Conservation (phyloP, 2,113 vertebrate species). For the Apteryx mantelli region DNA sequence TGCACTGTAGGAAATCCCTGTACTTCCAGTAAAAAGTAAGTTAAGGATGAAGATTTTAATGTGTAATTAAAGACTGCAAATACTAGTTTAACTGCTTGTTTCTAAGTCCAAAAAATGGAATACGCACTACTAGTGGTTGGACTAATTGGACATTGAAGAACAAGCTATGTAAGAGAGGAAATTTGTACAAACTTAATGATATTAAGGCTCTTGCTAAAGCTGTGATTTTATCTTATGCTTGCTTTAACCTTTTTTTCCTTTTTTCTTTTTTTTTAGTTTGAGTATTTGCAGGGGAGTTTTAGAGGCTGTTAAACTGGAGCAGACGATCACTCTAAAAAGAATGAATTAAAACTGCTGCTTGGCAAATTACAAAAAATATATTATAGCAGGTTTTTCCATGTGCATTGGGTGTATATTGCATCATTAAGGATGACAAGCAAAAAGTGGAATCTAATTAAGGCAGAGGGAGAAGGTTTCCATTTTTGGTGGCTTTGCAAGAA, state of each 20-base stretch:
- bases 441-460: background rate
- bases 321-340: background rate
- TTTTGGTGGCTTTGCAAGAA: constrained; percentile 22
- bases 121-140: background rate
- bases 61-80: constrained; percentile 42
- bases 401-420: constrained; percentile 5
- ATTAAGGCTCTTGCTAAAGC: constrained; percentile 50
- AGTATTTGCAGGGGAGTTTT: background rate
- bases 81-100: constrained; percentile 59
- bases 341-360: constrained; percentile 2
- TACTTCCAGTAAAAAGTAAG: background rate
- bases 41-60: constrained; percentile 33
- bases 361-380: background rate
- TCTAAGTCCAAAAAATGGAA: constrained; percentile 8
- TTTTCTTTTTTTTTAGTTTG: background rate
- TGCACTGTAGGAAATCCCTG: constrained; percentile 47
- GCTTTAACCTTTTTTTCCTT: background rate
- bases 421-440: background rate
- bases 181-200: constrained; percentile 51
- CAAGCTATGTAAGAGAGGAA: constrained; percentile 51
- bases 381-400: background rate
- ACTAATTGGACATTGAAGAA: constrained; percentile 61
- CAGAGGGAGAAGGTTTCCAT: background rate
- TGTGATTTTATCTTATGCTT: constrained; percentile 5
- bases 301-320: background rate